Conservation (phyloP, 2,113 vertebrate genomes). For the Boulengeromyrus knoepffleri region DNA sequence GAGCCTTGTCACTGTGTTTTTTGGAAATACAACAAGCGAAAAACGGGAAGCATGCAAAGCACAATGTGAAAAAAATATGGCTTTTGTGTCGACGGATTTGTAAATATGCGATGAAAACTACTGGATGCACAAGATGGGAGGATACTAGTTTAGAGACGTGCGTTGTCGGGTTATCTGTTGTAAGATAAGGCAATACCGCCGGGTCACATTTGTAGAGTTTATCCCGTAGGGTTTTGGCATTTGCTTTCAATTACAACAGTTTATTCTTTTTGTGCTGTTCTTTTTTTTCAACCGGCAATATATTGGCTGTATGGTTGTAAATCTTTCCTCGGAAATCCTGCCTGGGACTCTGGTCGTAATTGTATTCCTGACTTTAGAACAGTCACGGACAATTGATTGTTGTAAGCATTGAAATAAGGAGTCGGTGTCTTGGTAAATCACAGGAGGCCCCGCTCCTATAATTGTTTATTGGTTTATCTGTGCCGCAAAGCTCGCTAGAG, state of each 20-base stretch:
- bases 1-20: not conserved
- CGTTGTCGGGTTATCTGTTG: not conserved
- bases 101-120: not conserved
- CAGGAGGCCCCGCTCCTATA: not conserved
- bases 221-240: not conserved
- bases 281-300: not conserved
- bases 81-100: not conserved
- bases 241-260: not conserved
- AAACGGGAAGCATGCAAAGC: not conserved
- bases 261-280: not conserved
- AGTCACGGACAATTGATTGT: not conserved
- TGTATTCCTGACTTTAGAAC: not conserved
- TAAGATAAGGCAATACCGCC: not conserved
- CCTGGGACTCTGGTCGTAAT: not conserved
- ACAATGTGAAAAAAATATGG: too few species aligned
- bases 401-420: not conserved
- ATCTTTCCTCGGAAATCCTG: not conserved
- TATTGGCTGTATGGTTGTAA: not conserved
- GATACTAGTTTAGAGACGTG: conserved; percentile 12
- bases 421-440: not conserved
- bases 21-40: not conserved
- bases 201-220: not conserved
- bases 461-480: conserved; percentile 1
- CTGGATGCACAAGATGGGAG: not conserved
- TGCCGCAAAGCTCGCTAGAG: not conserved